Evolutionary conservation across 2,113 vertebrate species (phyloP).

Genomic region (Xyliphius kryptos): DNA sequence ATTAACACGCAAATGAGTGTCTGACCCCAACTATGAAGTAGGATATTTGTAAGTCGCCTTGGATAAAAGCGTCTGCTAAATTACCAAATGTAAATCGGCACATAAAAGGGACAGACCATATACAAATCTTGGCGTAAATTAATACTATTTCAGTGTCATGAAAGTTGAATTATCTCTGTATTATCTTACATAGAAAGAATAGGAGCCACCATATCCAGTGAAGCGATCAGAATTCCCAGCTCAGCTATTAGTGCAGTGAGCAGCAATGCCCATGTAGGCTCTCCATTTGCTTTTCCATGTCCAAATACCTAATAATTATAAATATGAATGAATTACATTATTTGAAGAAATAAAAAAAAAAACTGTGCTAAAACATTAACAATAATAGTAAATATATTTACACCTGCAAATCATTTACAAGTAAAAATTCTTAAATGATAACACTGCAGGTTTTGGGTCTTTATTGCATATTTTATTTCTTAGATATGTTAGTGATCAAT

Average conservation of each 20-base stretch:
- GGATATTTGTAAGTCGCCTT: too few relatives aligned
- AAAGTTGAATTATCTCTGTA: not conserved
- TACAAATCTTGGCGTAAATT: too few relatives aligned
- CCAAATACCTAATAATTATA: conserved; percentile 77
- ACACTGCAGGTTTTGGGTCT: not conserved
- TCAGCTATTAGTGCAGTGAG: conserved; percentile 91
- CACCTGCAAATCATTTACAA: too few relatives aligned
- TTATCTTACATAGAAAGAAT: conserved; percentile 93
- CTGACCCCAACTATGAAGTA: too few relatives aligned
- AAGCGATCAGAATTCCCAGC: conserved; percentile 96
- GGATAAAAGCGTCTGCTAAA: too few relatives aligned
- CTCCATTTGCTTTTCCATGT: conserved; percentile 89
- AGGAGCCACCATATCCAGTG: conserved; percentile 95
- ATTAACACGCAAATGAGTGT: too few relatives aligned
- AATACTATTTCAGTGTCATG: too few relatives aligned
- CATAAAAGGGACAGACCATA: too few relatives aligned
- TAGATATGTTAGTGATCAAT: too few relatives aligned
- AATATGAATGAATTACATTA: not conserved
- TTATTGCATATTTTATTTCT: not conserved
- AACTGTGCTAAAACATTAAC: not conserved
- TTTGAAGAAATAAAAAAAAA: not conserved
- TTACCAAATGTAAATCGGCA: too few relatives aligned
- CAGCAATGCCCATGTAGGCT: conserved; percentile 92
- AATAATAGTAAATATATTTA: too few relatives aligned
- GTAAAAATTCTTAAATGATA: too few relatives aligned